Evolutionary conservation across 2,797 vertebrate species (phyloP).

Genomic region (Pangasius macronema): DNA sequence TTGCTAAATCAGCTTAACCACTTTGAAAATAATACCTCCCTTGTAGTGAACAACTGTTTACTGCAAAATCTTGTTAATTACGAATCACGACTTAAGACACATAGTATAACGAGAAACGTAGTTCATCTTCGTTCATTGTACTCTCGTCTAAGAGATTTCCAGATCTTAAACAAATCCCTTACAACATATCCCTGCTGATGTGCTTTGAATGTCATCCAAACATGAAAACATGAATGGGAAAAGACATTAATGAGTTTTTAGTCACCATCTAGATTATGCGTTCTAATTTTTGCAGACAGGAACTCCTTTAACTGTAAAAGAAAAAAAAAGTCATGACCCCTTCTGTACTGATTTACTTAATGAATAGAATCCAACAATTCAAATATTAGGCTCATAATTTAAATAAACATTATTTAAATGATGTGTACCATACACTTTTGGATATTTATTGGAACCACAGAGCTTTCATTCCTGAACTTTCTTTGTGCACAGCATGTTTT

Average conservation of each 20-base stretch:
- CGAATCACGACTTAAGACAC: no score
- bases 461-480: neutral
- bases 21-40: constrained; percentile 23
- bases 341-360: neutral
- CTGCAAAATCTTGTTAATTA: constrained; percentile 75
- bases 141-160: no score
- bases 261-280: neutral
- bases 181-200: neutral
- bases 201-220: neutral
- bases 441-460: neutral
- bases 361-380: neutral
- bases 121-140: no score
- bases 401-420: neutral
- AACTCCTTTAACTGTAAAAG: neutral
- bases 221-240: neutral
- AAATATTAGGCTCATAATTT: neutral
- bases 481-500: neutral
- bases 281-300: neutral
- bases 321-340: neutral
- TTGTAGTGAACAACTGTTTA: constrained; percentile 64
- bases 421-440: neutral
- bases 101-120: no score
- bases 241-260: neutral
- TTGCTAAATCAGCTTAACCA: constrained; percentile 52
- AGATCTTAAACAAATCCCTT: neutral